Conservation (phyloP, 2,888 invertebrate genomes). For the Mythimna ferrago region DNA sequence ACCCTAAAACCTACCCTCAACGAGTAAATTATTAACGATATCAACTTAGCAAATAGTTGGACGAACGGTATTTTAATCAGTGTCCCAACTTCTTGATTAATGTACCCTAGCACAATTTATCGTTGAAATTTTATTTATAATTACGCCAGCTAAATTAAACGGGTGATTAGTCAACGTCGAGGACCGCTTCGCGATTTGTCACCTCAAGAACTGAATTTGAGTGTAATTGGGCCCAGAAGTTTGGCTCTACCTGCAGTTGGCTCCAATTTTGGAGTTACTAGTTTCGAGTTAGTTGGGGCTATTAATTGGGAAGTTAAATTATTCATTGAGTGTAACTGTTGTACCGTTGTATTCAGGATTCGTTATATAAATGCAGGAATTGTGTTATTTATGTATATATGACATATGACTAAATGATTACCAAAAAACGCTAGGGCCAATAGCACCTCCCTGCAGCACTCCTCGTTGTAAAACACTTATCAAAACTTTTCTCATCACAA, state of each 20-base stretch:
- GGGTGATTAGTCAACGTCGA: conserved; percentile 89
- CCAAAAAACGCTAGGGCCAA: conserved; percentile 40
- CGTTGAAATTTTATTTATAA: conserved; percentile 91
- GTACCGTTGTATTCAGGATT: conserved; percentile 12
- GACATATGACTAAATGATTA: not conserved
- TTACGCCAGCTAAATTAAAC: conserved; percentile 89
- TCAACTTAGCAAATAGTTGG: conserved; percentile 89
- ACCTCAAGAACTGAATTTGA: conserved; percentile 87
- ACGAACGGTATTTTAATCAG: conserved; percentile 91
- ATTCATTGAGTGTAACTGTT: conserved; percentile 69
- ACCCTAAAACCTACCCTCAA: conserved; percentile 76
- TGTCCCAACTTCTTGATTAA: conserved; percentile 91
- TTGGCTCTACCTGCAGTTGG: conserved; percentile 82
- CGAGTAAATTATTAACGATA: conserved; percentile 90
- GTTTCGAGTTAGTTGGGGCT: conserved; percentile 74
- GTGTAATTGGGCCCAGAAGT: conserved; percentile 88
- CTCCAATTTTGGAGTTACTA: conserved; percentile 80
- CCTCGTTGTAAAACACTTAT: conserved; percentile 33
- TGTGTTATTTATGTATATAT: not conserved
- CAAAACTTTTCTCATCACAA: conserved; percentile 53
- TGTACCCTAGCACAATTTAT: conserved; percentile 88
- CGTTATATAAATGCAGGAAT: not conserved
- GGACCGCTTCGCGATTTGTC: conserved; percentile 89
- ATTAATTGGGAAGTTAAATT: conserved; percentile 80
- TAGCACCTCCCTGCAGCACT: conserved; percentile 61